Conservation (phyloP, 2,797 vertebrate species). For the Danio tinwini region DNA sequence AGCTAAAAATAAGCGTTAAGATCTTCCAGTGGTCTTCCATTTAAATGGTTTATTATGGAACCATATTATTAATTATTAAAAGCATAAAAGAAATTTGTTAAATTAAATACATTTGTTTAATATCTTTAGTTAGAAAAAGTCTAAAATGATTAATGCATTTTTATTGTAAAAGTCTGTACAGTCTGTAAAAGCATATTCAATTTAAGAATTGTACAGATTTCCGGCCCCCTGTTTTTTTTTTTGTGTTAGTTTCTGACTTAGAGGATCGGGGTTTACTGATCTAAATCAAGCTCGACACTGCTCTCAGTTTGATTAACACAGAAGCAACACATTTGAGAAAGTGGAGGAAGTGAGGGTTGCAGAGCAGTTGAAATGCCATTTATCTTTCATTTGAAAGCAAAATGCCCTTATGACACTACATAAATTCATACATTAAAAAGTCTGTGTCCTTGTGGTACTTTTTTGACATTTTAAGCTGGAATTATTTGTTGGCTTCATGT, state of each 20-base stretch:
- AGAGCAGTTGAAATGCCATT: not conserved
- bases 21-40: not conserved
- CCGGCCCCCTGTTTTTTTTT: not conserved
- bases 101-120: not conserved
- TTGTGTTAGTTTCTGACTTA: not conserved
- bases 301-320: conserved; percentile 23
- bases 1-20: not conserved
- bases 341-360: not conserved
- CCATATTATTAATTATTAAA: not conserved
- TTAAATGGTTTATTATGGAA: not conserved
- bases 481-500: no score
- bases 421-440: not conserved
- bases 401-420: not conserved
- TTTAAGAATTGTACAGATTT: conserved; percentile 10
- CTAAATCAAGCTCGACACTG: conserved; percentile 5
- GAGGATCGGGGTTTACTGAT: conserved; percentile 15
- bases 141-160: not conserved
- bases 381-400: not conserved
- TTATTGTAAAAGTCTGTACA: no score
- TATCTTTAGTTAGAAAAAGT: not conserved
- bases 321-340: not conserved
- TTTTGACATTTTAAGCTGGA: not conserved
- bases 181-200: not conserved
- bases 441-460: not conserved
- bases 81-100: not conserved